Base-by-base conservation (phyloP, 2,797 vertebrate genomes). In the Myripristis jacobus region DNA sequence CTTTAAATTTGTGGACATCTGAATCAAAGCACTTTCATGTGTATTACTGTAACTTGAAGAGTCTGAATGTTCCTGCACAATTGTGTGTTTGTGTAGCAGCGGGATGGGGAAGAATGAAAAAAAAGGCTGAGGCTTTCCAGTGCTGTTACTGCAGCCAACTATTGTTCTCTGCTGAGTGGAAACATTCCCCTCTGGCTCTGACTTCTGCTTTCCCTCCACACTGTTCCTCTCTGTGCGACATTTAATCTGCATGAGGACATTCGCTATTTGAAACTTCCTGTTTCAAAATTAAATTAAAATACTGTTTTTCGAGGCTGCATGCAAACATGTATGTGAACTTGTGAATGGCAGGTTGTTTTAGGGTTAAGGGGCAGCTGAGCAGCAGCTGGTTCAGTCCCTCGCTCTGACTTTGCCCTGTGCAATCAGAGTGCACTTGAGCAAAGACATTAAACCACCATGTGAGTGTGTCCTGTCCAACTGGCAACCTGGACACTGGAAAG, bases 111-210 rank as follows among this genome's bases (percentile, higher is more conserved):
- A 78, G 68, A 8, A 44, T 50, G 58, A 27, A 43, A 59, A 63
- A 51, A 65, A 10, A 43, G 36, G 16, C 22, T 0, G 58, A 72
- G 66, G 34, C 22, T 71, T 66, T 83, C 70, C 87, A 80, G 57
- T 4, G 43, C 66, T 41, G 58, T 16, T 77, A 22, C 52, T 9
- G 62, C 85, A 81, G 85, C 86, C 88, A 89, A 52, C 80, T 51
- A 89, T 89, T 91, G 89, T 92, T 90, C 85, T 75, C 73, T 43
- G 19, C 59, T 16, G 70, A 84, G 81, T 67, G 85, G 83, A 79
- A 88, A 84, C 80, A 77, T 88, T 88, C 77, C 66, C 84, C 77
- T 85, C 38, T 82, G 82, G 70, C 74, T 83, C 64, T 25, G 10
- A 60, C 63, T 59, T 66, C 70, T 77, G 72, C 77, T 70, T 81